Evolutionary conservation across 30 jellyfish, hydroid and myxozoan genomes (phyloP), one percentile per base, ranked within the genome.

Genomic region (Mastigias papua): DNA sequence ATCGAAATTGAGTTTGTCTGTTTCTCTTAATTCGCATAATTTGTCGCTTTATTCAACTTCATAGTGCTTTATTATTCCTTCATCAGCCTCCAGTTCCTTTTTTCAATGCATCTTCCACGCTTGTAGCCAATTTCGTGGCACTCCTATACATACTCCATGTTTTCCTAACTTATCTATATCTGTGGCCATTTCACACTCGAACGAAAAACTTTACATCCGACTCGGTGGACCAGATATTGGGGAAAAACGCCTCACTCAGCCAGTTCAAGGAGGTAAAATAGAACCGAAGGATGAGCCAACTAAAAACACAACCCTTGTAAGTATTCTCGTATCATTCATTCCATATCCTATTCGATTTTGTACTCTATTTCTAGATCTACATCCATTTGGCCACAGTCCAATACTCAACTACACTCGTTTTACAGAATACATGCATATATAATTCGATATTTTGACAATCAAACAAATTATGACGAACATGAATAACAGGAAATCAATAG

Each of bases 31-130:
- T 42, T 42, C 54, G 54, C 54, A 8, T 15, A 42, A 61, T 34
- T 71, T 71, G 66, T 71, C 83, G 32, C 5, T 71, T 31, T 30
- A 61, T 66, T 71, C 83, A 19, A 61, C 83, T 71, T 34, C 49
- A 20, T 31, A 71, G 34, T 71, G 60, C 30, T 71, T 32, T 48
- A 71, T 30, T 6, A 34, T 48, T 34, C 83, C 83, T 29, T 29
- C 83, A 6, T 71, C 83, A 23, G n/a, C 31, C 21, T 48, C 49
- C 83, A 61, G 37, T 34, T 58, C 32, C 76, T 26, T 76, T 72
- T 29, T 42, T 42, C 54, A 76, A 50, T 34, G 58, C 30, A 19
- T 76, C 87, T 76, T 76, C 58, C 76, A 76, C 87, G 25, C 23
- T 70, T 16, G 34, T 70, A 21, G 62, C 81, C 34, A 42, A 21